Evolutionary conservation across 2,888 invertebrate genomes (phyloP).

Genomic region (Andrena flavipes): DNA sequence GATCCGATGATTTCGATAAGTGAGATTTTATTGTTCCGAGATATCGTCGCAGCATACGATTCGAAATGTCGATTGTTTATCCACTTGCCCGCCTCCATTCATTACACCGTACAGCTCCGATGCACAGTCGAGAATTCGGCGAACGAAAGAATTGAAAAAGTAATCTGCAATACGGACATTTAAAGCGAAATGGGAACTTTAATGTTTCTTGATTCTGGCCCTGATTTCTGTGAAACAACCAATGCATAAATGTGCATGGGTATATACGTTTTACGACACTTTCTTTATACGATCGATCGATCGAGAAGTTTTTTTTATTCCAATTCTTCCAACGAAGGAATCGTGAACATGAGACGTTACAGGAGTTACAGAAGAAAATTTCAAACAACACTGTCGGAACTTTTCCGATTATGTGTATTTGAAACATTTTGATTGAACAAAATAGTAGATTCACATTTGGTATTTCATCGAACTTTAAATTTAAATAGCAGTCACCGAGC

Average conservation of each 20-base stretch:
- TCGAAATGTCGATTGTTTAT: constrained; percentile 6
- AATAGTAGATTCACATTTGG: too few species aligned
- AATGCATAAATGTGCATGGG: not conserved
- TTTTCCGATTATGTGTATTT: too few species aligned
- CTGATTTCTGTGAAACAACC: not conserved
- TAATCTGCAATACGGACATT: not conserved
- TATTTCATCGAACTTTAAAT: not conserved
- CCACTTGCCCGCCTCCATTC: not conserved
- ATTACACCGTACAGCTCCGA: not conserved
- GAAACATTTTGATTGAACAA: too few species aligned
- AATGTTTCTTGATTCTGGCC: not conserved
- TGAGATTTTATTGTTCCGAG: constrained; percentile 7
- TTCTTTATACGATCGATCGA: not conserved
- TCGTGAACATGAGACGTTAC: not conserved
- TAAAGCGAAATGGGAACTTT: not conserved
- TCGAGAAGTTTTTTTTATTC: constrained; percentile 4
- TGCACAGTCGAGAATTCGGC: not conserved
- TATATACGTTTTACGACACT: not conserved
- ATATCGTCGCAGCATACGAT: not conserved
- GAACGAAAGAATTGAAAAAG: not conserved
- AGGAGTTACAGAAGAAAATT: not conserved
- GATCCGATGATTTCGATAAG: constrained; percentile 4
- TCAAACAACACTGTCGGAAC: not conserved
- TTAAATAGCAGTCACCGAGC: not conserved
- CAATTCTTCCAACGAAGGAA: not conserved